A percentile compares a stretch with the other conserved stretches of the same genome.
Evolutionary conservation across 2,113 vertebrate genomes (phyloP).

Genomic region (Sturnus vulgaris): DNA sequence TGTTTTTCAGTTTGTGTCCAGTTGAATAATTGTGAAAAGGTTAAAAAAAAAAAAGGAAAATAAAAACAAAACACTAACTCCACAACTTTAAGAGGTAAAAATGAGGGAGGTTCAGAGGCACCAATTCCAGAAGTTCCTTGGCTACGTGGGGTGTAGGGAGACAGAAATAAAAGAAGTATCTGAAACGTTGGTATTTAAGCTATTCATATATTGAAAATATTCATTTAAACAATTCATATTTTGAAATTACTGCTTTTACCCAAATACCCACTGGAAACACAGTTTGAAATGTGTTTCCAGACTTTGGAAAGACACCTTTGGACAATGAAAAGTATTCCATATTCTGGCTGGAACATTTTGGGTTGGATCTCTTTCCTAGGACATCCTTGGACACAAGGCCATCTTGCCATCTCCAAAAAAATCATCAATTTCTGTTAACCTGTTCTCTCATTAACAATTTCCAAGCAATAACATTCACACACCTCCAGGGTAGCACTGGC

Average conservation of each 20-base stretch:
- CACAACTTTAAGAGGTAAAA: background rate
- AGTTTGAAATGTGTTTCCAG: background rate
- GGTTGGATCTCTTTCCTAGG: background rate
- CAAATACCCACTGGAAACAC: background rate
- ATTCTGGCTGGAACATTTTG: background rate
- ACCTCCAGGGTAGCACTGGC: background rate
- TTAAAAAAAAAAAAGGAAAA: background rate
- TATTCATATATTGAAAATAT: background rate
- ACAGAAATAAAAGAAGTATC: background rate
- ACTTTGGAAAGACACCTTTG: background rate
- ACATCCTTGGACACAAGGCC: background rate
- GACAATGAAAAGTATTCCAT: background rate
- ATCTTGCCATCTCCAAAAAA: background rate
- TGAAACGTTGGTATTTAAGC: background rate
- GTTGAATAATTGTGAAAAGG: background rate
- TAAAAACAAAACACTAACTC: background rate
- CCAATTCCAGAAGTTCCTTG: background rate
- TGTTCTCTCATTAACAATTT: background rate
- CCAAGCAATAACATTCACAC: background rate
- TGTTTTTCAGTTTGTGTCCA: background rate
- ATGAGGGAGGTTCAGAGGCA: background rate
- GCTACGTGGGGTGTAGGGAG: rapidly evolving
- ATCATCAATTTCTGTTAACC: background rate
- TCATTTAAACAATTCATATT: background rate
- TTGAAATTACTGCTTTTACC: background rate